These are phyloP conservation scores for Choloepus hoffmanni DNA, from an alignment of 2,113 vertebrate genomes.

Conservation along the genomic window DNA sequence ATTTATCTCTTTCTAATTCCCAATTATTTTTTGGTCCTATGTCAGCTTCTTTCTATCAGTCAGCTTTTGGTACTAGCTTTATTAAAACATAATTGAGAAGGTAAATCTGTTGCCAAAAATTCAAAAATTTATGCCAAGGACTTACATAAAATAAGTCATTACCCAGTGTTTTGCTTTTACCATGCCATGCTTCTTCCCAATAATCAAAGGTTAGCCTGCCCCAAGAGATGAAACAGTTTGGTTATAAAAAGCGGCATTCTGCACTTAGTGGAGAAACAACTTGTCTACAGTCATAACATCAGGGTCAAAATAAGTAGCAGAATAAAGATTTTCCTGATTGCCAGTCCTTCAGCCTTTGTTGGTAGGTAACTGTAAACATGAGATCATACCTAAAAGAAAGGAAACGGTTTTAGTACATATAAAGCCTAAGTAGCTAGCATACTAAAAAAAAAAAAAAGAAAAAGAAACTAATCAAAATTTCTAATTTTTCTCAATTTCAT, in stretches of 20 bases:
- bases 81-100: slow-evolving; percentile 37
- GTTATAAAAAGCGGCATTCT: background rate
- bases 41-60: background rate
- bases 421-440: background rate
- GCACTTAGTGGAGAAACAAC: slow-evolving; percentile 24
- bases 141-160: background rate
- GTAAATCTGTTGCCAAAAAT: slow-evolving; percentile 14
- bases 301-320: background rate
- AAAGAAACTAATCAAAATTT: background rate
- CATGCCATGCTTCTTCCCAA: background rate
- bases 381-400: background rate
- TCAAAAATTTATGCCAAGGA: background rate
- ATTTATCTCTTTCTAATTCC: slow-evolving; percentile 12
- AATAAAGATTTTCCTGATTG: background rate
- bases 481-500: background rate
- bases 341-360: background rate
- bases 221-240: background rate
- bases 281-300: background rate
- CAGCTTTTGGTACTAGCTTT: background rate
- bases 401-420: background rate
- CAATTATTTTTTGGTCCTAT: background rate
- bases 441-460: background rate
- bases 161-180: background rate
- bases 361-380: background rate
- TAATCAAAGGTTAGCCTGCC: background rate